Percentiles rank a stretch among this genome's conserved stretches.
Evolutionary conservation across 2,113 vertebrate species (phyloP).

Genomic region (Opisthocomus hoazin): DNA sequence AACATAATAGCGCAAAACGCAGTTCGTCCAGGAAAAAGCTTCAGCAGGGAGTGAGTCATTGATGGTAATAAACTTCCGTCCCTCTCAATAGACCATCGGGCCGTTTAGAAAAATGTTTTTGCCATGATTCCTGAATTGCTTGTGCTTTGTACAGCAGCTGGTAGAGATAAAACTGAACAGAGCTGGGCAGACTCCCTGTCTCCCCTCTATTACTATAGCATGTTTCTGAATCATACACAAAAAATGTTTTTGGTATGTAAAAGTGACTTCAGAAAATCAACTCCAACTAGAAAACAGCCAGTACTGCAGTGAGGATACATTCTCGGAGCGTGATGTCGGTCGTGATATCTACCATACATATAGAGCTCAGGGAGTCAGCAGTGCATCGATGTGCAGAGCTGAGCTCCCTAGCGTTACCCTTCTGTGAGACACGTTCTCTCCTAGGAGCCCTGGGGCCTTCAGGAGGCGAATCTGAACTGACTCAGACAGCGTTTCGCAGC

Average conservation of each 20-base stretch:
- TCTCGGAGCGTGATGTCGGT: not conserved
- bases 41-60: conserved; percentile 48
- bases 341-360: not conserved
- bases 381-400: not conserved
- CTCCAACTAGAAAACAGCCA: not conserved
- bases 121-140: conserved; percentile 38
- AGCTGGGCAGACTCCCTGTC: conserved; percentile 62
- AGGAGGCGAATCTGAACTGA: not conserved
- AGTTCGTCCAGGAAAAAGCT: conserved; percentile 59
- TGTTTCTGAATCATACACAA: conserved; percentile 52
- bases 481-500: not conserved
- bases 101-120: conserved; percentile 39
- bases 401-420: not conserved
- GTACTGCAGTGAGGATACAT: not conserved
- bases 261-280: conserved; percentile 33
- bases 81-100: conserved; percentile 50
- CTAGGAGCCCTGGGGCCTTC: not conserved
- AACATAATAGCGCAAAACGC: not conserved
- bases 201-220: conserved; percentile 56
- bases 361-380: not conserved
- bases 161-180: conserved; percentile 47
- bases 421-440: not conserved
- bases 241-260: conserved; percentile 48
- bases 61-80: conserved; percentile 59
- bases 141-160: conserved; percentile 44